phyloP scores from a whole-genome alignment of 1,140 invertebrate genomes.

The Trialeurodes vaporariorum region DNA sequence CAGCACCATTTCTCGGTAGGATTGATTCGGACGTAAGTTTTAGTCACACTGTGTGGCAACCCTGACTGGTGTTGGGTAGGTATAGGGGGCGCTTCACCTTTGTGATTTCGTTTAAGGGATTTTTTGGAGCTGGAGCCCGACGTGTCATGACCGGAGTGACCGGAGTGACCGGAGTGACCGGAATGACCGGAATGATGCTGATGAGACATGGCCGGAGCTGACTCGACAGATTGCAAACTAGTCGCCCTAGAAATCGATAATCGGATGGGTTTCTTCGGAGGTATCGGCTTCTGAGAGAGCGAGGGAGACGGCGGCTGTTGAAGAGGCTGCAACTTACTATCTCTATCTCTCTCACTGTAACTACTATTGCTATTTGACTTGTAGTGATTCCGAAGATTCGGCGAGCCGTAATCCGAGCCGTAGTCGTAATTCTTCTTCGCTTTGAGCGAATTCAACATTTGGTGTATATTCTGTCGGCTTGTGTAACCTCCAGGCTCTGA shows the following conservation, averaged over 20 bases:
- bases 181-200: slow-evolving; percentile 33
- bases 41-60: not conserved
- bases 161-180: slow-evolving; percentile 33
- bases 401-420: slow-evolving; percentile 39
- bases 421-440: slow-evolving; percentile 40
- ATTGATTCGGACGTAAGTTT: not conserved
- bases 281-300: slow-evolving; percentile 41
- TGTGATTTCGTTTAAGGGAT: slow-evolving; percentile 42
- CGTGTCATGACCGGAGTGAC: slow-evolving; percentile 23
- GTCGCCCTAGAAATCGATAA: slow-evolving; percentile 66
- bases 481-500: not conserved
- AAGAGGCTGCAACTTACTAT: slow-evolving; percentile 24
- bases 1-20: not conserved
- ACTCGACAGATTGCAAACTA: slow-evolving; percentile 61
- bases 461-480: slow-evolving; percentile 35
- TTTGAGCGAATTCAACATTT: slow-evolving; percentile 48
- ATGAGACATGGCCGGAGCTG: slow-evolving; percentile 19
- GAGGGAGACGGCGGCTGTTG: not conserved
- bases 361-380: slow-evolving; percentile 20
- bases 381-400: slow-evolving; percentile 30
- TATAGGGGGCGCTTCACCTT: slow-evolving; percentile 37
- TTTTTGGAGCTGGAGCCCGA: slow-evolving; percentile 33
- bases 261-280: slow-evolving; percentile 71
- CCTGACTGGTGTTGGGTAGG: slow-evolving; percentile 4
- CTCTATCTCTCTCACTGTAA: slow-evolving; percentile 14